Percentiles rank a stretch among this genome's conserved stretches.
These are phyloP conservation scores for Champsocephalus esox DNA, from an alignment of 2,797 vertebrate species.

Conservation along the genomic window DNA sequence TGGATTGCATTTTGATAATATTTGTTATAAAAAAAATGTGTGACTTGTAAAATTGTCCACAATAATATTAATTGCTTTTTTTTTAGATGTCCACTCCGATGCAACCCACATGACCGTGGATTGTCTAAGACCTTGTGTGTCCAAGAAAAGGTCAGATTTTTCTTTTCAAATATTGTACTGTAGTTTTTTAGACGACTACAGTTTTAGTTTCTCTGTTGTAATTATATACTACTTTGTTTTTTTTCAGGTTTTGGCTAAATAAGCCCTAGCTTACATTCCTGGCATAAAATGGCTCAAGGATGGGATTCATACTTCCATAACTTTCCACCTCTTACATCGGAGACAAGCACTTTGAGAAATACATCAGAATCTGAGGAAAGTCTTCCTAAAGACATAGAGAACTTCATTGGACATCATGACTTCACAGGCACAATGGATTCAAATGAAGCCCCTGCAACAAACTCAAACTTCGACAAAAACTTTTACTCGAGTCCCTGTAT, in stretches of 20 bases:
- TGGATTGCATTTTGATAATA: not conserved
- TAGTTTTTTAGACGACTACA: slow-evolving; percentile 4
- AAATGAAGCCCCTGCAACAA: slow-evolving; percentile 57
- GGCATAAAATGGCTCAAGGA: slow-evolving; percentile 79
- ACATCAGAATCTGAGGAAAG: slow-evolving; percentile 69
- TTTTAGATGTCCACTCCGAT: slow-evolving; percentile 54
- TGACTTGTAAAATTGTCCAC: not conserved
- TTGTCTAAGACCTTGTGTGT: slow-evolving; percentile 16
- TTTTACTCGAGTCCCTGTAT: slow-evolving; percentile 56
- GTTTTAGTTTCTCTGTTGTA: slow-evolving; percentile 14
- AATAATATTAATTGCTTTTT: slow-evolving; percentile 8
- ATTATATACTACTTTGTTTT: slow-evolving; percentile 28
- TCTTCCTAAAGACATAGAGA: slow-evolving; percentile 70
- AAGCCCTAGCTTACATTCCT: slow-evolving; percentile 20
- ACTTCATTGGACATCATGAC: slow-evolving; percentile 70
- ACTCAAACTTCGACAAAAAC: slow-evolving; percentile 63
- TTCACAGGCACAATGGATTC: slow-evolving; percentile 59
- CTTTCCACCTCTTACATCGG: slow-evolving; percentile 62
- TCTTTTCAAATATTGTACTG: not conserved
- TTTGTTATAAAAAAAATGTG: not conserved
- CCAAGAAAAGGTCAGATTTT: slow-evolving; percentile 56
- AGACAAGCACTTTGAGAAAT: slow-evolving; percentile 61
- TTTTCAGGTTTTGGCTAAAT: slow-evolving; percentile 70
- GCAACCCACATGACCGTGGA: slow-evolving; percentile 28
- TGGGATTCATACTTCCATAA: slow-evolving; percentile 77